Base-by-base conservation (phyloP, 2,888 invertebrate species). In the Empis stercorea region DNA sequence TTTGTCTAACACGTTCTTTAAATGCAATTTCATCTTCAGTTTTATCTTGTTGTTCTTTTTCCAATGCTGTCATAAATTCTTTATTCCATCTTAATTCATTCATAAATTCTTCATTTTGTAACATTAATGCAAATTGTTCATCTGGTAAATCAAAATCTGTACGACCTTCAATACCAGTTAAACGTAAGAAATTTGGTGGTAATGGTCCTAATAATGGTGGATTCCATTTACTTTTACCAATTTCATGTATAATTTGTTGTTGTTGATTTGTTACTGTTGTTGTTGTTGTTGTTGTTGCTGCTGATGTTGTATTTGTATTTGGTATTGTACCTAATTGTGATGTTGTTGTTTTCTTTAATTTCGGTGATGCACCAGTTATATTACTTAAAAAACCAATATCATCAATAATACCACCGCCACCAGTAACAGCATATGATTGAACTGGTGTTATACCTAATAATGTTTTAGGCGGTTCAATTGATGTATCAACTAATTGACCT, bases 81-180 rank as follows among this genome's bases (percentile, higher is more conserved):
- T 86, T 81, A 65, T 92, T 87, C 77, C 84, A 82, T 48, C 87
- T 73, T 32, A 92, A 70, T 61, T 91, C 87, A 40, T 84, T 79
- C 78, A 92, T 81, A 58, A 92, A 92, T 66, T 93, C 92, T 61
- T 88, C 87, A 60, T 92, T 92, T 65, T 92, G 92, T 47, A 92
- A 72, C 66, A 88, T 81, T 52, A 89, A 76, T 1, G 91, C 91
- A 52, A 88, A 84, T 53, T 83, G 76, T 62, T 92, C 89, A 62
- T 92, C 92, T 54, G 91, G 89, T 61, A 89, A 74, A 55, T 84
- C 81, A 45, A 61, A 68, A 48, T 77, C 78, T 16, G 39, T 52
- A 40, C 37, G 54, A 10, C 53, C 37, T 45, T 46, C 3, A 45
- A 46, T 43, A 48, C 73, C 4, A n/a, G 13, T 40, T 27, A 40